Evolutionary conservation across 2,113 vertebrate genomes (phyloP), one percentile per base, ranked within the genome.

Genomic region (Phalacrocorax carbo): DNA sequence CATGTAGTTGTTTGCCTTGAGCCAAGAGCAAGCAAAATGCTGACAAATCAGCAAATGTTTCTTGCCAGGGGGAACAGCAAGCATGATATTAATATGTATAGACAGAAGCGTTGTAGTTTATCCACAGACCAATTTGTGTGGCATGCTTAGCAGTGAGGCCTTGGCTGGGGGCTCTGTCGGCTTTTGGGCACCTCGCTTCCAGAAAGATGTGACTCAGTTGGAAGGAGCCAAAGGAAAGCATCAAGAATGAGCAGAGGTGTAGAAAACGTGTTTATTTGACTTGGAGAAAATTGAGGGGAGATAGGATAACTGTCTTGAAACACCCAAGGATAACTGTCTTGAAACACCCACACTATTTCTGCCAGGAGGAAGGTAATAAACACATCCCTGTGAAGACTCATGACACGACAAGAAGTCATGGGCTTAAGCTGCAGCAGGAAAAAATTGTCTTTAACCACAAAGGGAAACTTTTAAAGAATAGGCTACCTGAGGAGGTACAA

Each of bases 11-110:
- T 94, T 81, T 92, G 79, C 25, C 58, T 78, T 62, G 66, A 93
- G 85, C 94, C 77, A 90, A 80, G 60, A 94, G 20, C 62, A 78
- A 92, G 78, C n/a, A 89, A 81, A 96, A 82, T 32, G 40, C 77
- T 95, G 70, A 86, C 93, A 89, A 66, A 89, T 95, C 80, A 91
- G 73, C 54, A 76, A 89, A 57, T 40, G 2, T 49, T 82, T 88
- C 86, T 91, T 7, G 0, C 42, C 21, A 44, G 5, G 44, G 66
- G 40, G 54, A 91, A 87, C 55, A 85, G 49, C 48, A 82, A 79
- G 27, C 21, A 25, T 87, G 75, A 84, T 57, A 52, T 72, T 87
- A 90, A 91, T 91, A 72, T 54, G 58, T 90, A 79, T 94, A 61
- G 93, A 84, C 73, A 90, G 81, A 34, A 70, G 62, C 16, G 13